phyloP scores from a whole-genome alignment of 2,888 invertebrate species.

The Limenitis camilla region DNA sequence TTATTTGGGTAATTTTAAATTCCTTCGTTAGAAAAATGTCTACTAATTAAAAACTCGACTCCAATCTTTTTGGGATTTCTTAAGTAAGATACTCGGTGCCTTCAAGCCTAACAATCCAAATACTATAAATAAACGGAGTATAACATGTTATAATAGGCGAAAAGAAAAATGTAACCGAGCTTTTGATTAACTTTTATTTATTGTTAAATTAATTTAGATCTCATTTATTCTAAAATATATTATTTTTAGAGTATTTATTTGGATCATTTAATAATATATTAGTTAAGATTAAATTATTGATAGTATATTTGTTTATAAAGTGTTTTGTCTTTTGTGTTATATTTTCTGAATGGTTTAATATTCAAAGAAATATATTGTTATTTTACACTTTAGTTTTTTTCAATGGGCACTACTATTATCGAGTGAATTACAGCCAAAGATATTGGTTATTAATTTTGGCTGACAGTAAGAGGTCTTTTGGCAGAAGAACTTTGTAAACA shows the following conservation, averaged over 20 bases:
- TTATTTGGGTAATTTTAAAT: constrained; percentile 74
- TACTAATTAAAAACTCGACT: constrained; percentile 72
- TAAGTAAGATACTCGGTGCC: constrained; percentile 77
- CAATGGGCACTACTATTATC: constrained; percentile 46
- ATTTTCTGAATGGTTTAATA: too few relatives aligned
- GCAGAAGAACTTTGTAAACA: too few relatives aligned
- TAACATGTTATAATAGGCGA: constrained; percentile 35
- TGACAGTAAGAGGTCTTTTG: too few relatives aligned
- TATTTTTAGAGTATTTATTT: too few relatives aligned
- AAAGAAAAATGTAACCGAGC: constrained; percentile 37
- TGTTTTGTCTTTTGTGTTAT: too few relatives aligned
- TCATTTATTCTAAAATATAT: neutral
- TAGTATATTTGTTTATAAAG: too few relatives aligned
- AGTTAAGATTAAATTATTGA: too few relatives aligned
- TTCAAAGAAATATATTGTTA: constrained; percentile 10
- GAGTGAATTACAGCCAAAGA: constrained; percentile 32
- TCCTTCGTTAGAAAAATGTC: constrained; percentile 75
- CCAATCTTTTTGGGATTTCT: constrained; percentile 76
- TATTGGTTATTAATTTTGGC: too few relatives aligned
- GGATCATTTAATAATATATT: too few relatives aligned
- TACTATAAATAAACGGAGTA: constrained; percentile 38
- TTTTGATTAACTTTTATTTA: constrained; percentile 42
- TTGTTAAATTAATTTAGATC: constrained; percentile 8
- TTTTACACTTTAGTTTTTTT: constrained; percentile 28
- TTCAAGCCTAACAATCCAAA: constrained; percentile 57